These are phyloP conservation scores for Chloropsis hardwickii DNA, from an alignment of 2,113 vertebrate genomes.

Conservation along the genomic window DNA sequence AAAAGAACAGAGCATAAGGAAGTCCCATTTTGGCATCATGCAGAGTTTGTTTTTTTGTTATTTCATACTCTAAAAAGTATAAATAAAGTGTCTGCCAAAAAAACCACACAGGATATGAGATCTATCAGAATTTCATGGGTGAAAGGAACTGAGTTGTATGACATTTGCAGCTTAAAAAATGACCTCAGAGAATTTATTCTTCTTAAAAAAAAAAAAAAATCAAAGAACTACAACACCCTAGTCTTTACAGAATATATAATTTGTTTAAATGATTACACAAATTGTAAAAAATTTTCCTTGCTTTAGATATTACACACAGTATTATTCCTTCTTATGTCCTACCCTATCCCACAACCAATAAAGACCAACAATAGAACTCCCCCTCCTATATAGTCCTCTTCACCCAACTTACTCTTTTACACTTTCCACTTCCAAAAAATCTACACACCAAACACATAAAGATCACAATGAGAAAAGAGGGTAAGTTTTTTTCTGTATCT, in stretches of 20 bases:
- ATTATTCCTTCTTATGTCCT: neutral
- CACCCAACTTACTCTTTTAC: neutral
- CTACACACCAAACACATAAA: neutral
- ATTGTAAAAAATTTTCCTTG: neutral
- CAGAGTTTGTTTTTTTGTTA: conserved; percentile 50
- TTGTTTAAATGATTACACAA: neutral
- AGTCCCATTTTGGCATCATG: conserved; percentile 25
- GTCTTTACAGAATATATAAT: neutral
- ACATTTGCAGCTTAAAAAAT: neutral
- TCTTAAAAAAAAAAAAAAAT: neutral
- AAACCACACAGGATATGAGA: neutral
- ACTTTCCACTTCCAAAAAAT: neutral
- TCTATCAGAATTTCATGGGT: neutral
- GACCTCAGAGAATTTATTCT: neutral
- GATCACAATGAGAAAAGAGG: neutral
- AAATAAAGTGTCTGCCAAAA: conserved; percentile 35
- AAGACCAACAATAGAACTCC: neutral
- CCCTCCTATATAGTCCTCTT: neutral
- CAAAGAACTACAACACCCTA: neutral
- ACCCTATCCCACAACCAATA: neutral
- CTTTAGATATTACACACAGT: neutral
- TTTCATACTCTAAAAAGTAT: conserved; percentile 28
- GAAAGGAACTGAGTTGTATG: neutral
- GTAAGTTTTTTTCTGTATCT: neutral
- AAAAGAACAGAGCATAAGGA: neutral